Percentiles rank a stretch among this genome's conserved stretches.
These are phyloP conservation scores for Pseudochirops cupreus DNA, from an alignment of 2,797 vertebrate genomes.

Conservation along the genomic window DNA sequence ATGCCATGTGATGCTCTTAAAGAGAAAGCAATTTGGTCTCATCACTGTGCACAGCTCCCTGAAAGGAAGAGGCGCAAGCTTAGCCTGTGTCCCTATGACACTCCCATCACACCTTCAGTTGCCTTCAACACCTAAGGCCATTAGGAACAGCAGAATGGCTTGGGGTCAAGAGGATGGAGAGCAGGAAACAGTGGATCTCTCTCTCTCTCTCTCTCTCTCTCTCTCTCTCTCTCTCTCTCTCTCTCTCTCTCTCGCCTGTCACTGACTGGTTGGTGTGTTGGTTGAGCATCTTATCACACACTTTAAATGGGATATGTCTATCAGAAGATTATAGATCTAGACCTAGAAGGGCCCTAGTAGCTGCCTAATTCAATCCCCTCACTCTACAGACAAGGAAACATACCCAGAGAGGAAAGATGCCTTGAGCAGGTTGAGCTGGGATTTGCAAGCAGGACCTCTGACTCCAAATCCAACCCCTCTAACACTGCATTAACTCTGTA, in stretches of 20 bases:
- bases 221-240: no score
- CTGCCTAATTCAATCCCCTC: neutral
- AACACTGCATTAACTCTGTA: no score
- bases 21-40: conserved; percentile 34
- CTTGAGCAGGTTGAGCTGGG: no score
- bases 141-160: neutral
- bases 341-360: neutral
- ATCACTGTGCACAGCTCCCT: neutral
- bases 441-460: no score
- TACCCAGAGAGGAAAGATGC: no score
- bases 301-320: neutral
- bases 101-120: neutral
- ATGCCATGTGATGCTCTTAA: conserved; percentile 54
- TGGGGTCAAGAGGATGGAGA: neutral
- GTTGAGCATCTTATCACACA: neutral
- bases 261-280: neutral
- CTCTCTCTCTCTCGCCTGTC: neutral
- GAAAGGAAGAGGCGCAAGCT: fast-evolving
- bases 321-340: neutral
- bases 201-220: neutral
- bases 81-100: neutral
- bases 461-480: no score
- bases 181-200: neutral
- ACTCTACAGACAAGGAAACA: neutral
- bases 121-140: neutral